Base-by-base conservation (phyloP, 2,113 vertebrate species). In the Chaetodon auriga region DNA sequence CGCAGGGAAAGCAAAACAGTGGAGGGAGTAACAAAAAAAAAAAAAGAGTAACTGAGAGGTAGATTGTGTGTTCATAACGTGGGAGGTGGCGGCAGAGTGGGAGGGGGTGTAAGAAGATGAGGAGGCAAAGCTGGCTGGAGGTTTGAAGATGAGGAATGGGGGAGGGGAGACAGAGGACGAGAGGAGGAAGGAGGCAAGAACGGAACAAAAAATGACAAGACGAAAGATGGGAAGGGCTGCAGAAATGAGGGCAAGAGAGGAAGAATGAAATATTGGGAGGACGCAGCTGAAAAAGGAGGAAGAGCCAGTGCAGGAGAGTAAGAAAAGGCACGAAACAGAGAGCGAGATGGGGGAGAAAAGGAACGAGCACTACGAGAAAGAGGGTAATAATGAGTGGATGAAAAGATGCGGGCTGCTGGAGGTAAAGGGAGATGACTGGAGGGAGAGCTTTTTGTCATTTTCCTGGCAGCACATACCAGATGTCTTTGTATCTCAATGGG, bases 381-480 rank as follows among this genome's bases (percentile, higher is more conserved):
- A 63, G 58, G 79, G 58, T 68, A 62, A 78, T 57, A 66, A 85
- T 38, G 80, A 86, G 63, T 21, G 82, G 81, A 85, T 88, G 79
- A 89, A 88, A 91, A 86, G 87, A 93, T 80, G 82, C 30, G 1
- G 45, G 65, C 81, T 75, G 76, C 41, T 57, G 38, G 62, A 87
- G 83, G 80, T 72, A 54, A 82, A 92, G 88, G 85, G 75, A 91
- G 76, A 91, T 91, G 85, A 68, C 89, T 86, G 82, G 78, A 88
- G 90, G 90, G 82, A 85, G 76, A 86, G 74, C 85, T 86, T 93
- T 30, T 92, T 89, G 90, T 87, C 78, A 82, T 86, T 86, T 75
- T 91, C 54, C 73, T 87, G 85, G 81, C 74, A 88, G 84, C 63
- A 80, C 75, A 71, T 75, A 81, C 75, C 77, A 87, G 46, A 78